Evolutionary conservation across 2,113 vertebrate genomes (phyloP).

Genomic region (Trochalopteron elliotii): DNA sequence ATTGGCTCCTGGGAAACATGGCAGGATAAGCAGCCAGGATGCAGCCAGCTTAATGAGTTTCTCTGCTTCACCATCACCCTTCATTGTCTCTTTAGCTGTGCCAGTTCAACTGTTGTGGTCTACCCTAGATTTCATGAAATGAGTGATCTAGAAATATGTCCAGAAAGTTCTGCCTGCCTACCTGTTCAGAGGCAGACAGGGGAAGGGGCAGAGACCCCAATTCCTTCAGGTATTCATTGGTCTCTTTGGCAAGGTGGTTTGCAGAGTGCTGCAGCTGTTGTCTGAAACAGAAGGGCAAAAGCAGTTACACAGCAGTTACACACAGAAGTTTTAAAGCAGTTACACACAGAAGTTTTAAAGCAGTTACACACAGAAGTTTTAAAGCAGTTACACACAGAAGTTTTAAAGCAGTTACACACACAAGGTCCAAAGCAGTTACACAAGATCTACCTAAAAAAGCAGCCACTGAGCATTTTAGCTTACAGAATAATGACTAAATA

Average conservation of each 20-base stretch:
- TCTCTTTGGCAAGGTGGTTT: conserved; percentile 93
- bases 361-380: too few relatives aligned
- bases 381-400: background rate
- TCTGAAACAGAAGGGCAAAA: conserved; percentile 65
- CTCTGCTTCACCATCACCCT: background rate
- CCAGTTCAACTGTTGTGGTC: background rate
- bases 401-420: background rate
- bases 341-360: background rate
- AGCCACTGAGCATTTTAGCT: background rate
- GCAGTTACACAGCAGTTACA: background rate
- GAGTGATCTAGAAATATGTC: background rate
- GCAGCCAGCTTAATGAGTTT: background rate
- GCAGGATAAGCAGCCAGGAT: background rate
- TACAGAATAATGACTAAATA: background rate
- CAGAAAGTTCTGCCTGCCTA: conserved; percentile 33
- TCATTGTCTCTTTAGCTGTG: background rate
- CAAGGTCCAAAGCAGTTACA: background rate
- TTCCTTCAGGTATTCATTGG: conserved; percentile 92
- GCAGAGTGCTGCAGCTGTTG: conserved; percentile 93
- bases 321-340: background rate
- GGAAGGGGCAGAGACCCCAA: conserved; percentile 84
- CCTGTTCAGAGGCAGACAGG: conserved; percentile 87
- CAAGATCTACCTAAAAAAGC: background rate
- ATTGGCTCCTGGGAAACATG: background rate
- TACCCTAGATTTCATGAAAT: background rate